Conservation (phyloP, 1,140 invertebrate species). For the Orussus abietinus region DNA sequence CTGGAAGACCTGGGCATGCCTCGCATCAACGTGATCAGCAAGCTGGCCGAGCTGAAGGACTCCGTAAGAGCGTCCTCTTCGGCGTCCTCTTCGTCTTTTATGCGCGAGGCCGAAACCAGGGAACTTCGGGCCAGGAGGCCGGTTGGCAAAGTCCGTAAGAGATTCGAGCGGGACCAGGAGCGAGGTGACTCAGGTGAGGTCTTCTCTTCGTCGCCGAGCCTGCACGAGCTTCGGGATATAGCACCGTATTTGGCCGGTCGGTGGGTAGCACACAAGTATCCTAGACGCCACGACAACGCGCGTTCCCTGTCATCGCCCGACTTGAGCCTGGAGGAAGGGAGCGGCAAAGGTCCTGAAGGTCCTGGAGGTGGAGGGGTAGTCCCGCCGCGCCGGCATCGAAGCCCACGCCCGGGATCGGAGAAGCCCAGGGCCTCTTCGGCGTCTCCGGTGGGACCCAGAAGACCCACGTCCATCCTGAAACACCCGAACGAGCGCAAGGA, state of each 20-base stretch:
- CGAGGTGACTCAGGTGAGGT: constrained; percentile 64
- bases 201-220: constrained; percentile 76
- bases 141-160: constrained; percentile 63
- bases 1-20: constrained; percentile 75
- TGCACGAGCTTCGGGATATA: constrained; percentile 72
- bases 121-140: constrained; percentile 53
- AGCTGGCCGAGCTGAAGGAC: constrained; percentile 68
- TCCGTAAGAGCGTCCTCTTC: constrained; percentile 37
- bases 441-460: constrained; percentile 35
- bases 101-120: constrained; percentile 36
- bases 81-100: too few species aligned
- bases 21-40: constrained; percentile 83
- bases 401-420: constrained; percentile 21
- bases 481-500: constrained; percentile 53
- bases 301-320: constrained; percentile 60
- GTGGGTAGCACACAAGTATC: constrained; percentile 74
- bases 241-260: constrained; percentile 70
- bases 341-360: too few species aligned
- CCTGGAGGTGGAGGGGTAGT: too few species aligned
- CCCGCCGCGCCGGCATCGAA: too few species aligned
- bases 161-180: constrained; percentile 61
- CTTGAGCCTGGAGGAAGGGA: too few species aligned
- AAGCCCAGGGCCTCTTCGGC: constrained; percentile 20
- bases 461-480: constrained; percentile 61
- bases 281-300: constrained; percentile 62